Evolutionary conservation across 2,113 vertebrate species (phyloP), one percentile per base, ranked within the genome.

Genomic region (Petroica traversi): DNA sequence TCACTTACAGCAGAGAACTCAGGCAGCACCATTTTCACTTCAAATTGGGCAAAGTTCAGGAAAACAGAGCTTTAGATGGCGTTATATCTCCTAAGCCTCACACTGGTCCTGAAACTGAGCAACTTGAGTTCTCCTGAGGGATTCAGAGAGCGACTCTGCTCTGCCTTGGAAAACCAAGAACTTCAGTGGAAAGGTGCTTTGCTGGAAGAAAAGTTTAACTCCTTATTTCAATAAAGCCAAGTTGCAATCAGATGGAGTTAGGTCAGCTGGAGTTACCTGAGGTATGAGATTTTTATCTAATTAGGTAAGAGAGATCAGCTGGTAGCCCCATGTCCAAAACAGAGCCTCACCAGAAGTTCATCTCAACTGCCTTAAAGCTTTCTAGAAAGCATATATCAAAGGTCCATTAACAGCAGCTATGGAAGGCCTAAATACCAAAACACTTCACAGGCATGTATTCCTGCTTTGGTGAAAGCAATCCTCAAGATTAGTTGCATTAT

Each of bases 281-380:
- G 6, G 34, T 18, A 64, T 3, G 7, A 13, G 11, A 5, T 14
- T 83, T 63, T 73, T 14, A 38, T 5, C 38, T 48, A n/a, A 62
- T 41, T 14, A 48, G 43, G 17, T 33, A 59, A 67, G 28, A 84
- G 9, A 26, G 2, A 85, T 62, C 34, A 81, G 38, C 31, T 8
- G 2, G 34, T 22, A 80, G 29, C 16, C 43, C 7, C 1, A 1
- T 4, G 8, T 25, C 23, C 8, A 4, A 38, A 14, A 62, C 6
- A 54, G 20, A 85, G 22, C 8, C 29, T 11, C 48, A 74, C 14
- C 36, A 71, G 8, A 74, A 71, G 29, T 59, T 59, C 11, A 38
- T 8, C 45, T 83, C 49, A 26, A 33, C 0, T 64, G 18, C 40
- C 73, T 59, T 24, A 58, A 3, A 1, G 20, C 20, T 74, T 62